phyloP scores from a whole-genome alignment of 2,113 vertebrate genomes.

The Trematocara marginatum region DNA sequence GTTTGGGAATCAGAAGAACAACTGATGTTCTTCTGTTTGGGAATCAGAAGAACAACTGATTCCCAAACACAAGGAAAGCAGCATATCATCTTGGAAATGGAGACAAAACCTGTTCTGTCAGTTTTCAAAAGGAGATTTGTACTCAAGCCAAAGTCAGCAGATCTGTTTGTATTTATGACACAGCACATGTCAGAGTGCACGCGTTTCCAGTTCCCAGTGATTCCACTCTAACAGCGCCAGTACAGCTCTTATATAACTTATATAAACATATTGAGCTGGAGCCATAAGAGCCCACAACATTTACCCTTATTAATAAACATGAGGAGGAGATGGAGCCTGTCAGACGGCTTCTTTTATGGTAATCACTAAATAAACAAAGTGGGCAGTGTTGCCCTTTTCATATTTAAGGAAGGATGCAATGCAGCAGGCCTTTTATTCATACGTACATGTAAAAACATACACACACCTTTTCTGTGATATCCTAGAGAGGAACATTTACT shows the following conservation, averaged over 20 bases:
- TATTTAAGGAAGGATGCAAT: not conserved
- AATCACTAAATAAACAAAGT: slow-evolving; percentile 42
- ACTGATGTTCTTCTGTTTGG: not conserved
- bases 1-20: not conserved
- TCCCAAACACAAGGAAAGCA: not conserved
- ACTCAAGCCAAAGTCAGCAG: not conserved
- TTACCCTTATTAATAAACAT: slow-evolving; percentile 65
- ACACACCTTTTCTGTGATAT: not conserved
- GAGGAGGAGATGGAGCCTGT: slow-evolving; percentile 44
- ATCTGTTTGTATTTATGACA: not conserved
- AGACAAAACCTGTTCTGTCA: not conserved
- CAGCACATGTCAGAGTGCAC: not conserved
- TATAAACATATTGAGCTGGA: slow-evolving; percentile 48
- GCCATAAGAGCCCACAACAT: slow-evolving; percentile 45
- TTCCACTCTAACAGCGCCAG: slow-evolving; percentile 2
- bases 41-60: not conserved
- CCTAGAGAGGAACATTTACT: not conserved
- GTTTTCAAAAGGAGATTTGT: not conserved
- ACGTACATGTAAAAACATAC: accelerated
- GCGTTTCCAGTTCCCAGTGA: not conserved
- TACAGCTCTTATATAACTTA: slow-evolving; percentile 3
- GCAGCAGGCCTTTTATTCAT: not conserved
- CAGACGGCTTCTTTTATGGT: slow-evolving; percentile 31
- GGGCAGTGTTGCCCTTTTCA: slow-evolving; percentile 17
- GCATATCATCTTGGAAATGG: not conserved